These are phyloP conservation scores for Antidorcas marsupialis DNA, from an alignment of 2,113 vertebrate genomes.

Conservation along the genomic window DNA sequence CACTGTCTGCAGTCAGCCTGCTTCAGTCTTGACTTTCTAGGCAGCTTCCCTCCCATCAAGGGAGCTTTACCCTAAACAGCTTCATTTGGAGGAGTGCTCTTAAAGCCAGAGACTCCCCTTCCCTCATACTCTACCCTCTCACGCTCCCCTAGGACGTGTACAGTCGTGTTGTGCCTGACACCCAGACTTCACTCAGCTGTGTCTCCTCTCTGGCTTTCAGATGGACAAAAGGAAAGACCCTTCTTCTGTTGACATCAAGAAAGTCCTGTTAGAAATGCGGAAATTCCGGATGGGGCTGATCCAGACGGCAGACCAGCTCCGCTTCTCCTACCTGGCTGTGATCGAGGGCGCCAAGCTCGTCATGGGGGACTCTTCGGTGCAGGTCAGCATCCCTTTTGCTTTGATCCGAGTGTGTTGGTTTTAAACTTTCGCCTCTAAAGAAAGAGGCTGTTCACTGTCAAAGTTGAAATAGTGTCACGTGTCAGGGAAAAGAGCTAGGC, in stretches of 20 bases:
- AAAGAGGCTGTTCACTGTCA: not conserved
- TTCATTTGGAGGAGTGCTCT: not conserved
- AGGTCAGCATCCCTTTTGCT: slow-evolving; percentile 77
- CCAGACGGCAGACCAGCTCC: slow-evolving; percentile 96
- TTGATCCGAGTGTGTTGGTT: accelerated
- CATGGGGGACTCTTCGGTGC: slow-evolving; percentile 91
- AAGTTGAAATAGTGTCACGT: not conserved
- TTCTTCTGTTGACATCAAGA: slow-evolving; percentile 90
- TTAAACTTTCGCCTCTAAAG: not conserved
- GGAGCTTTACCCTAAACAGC: not conserved
- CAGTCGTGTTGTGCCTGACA: no score
- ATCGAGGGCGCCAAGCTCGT: slow-evolving; percentile 96
- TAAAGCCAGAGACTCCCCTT: not conserved
- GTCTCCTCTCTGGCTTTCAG: slow-evolving; percentile 67
- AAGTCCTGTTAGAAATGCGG: slow-evolving; percentile 95
- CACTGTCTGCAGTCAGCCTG: not conserved
- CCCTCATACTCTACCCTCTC: not conserved
- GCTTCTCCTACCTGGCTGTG: slow-evolving; percentile 97
- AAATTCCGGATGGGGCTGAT: slow-evolving; percentile 95
- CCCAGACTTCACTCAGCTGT: not conserved
- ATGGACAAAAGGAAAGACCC: slow-evolving; percentile 96
- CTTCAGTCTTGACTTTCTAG: not conserved
- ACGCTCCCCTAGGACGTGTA: accelerated
- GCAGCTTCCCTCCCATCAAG: not conserved
- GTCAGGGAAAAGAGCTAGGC: not conserved